phyloP scores from a whole-genome alignment of 1,140 invertebrate genomes.

The Anastrepha ludens region DNA sequence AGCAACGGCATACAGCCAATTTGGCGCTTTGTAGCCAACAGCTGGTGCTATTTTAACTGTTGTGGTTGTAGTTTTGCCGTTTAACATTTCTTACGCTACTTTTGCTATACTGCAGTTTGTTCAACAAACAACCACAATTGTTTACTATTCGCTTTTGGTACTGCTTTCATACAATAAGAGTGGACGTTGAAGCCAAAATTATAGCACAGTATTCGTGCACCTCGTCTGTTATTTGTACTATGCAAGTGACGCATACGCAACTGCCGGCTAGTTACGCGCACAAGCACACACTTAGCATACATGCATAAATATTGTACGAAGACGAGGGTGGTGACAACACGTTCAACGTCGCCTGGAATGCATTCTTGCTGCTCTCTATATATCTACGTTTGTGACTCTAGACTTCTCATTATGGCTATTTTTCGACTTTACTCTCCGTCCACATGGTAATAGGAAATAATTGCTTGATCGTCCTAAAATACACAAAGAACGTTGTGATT shows the following conservation, averaged over 20 bases:
- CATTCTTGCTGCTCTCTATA: background rate
- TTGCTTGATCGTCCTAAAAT: background rate
- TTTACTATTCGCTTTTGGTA: slow-evolving; percentile 1
- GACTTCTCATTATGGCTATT: background rate
- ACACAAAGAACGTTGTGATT: background rate
- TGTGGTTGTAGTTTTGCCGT: slow-evolving; percentile 53
- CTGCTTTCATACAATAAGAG: background rate
- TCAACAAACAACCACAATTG: background rate
- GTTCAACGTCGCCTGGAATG: background rate
- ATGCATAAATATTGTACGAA: background rate
- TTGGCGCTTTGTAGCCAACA: slow-evolving; percentile 14
- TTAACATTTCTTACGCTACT: background rate
- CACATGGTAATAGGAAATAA: background rate
- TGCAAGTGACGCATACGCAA: slow-evolving; percentile 52
- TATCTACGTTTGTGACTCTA: background rate
- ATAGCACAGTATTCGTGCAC: background rate
- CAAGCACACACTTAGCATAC: background rate
- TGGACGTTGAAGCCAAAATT: background rate
- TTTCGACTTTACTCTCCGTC: background rate
- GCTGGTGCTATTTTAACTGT: slow-evolving; percentile 46
- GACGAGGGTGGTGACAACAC: slow-evolving; percentile 15
- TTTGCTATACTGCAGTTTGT: background rate
- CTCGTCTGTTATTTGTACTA: background rate
- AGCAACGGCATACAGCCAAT: background rate
- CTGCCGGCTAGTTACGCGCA: slow-evolving; percentile 4